A percentile compares a stretch with the other conserved stretches of the same genome.
phyloP scores from a whole-genome alignment of 2,888 invertebrate genomes.

The Catocala sponsa region DNA sequence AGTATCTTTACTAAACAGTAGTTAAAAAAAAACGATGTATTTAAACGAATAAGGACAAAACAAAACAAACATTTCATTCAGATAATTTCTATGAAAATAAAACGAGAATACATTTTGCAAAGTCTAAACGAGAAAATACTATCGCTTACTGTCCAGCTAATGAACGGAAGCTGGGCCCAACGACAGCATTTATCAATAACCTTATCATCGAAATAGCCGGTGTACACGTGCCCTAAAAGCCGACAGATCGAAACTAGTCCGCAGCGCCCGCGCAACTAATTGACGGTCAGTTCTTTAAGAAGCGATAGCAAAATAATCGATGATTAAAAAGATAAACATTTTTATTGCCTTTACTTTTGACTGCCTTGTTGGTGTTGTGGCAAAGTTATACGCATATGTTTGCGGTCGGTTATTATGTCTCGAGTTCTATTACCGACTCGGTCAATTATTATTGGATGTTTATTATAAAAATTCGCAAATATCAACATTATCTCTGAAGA shows the following conservation, averaged over 20 bases:
- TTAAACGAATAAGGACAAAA: too few relatives aligned
- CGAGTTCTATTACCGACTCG: too few relatives aligned
- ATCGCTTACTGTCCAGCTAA: conserved; percentile 9
- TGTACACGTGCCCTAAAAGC: conserved; percentile 58
- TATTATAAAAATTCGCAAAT: too few relatives aligned
- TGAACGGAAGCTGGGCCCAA: conserved; percentile 39
- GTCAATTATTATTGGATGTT: too few relatives aligned
- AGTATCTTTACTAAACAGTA: too few relatives aligned
- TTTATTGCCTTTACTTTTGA: not conserved
- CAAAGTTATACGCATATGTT: too few relatives aligned
- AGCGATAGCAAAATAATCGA: conserved; percentile 69
- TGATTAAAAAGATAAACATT: conserved; percentile 11
- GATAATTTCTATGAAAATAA: not conserved
- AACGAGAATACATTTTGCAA: not conserved
- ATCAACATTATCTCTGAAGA: too few relatives aligned
- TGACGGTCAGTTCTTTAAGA: conserved; percentile 65
- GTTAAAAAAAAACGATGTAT: too few relatives aligned
- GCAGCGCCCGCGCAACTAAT: conserved; percentile 81
- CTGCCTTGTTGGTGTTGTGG: too few relatives aligned
- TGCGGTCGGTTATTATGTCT: too few relatives aligned
- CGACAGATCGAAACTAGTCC: conserved; percentile 73
- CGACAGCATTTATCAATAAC: conserved; percentile 40
- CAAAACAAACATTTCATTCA: too few relatives aligned
- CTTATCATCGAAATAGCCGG: conserved; percentile 37
- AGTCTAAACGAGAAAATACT: not conserved